Evolutionary conservation across 2,113 vertebrate species (phyloP), one percentile per base, ranked within the genome.

Genomic region (Blennius ocellaris): DNA sequence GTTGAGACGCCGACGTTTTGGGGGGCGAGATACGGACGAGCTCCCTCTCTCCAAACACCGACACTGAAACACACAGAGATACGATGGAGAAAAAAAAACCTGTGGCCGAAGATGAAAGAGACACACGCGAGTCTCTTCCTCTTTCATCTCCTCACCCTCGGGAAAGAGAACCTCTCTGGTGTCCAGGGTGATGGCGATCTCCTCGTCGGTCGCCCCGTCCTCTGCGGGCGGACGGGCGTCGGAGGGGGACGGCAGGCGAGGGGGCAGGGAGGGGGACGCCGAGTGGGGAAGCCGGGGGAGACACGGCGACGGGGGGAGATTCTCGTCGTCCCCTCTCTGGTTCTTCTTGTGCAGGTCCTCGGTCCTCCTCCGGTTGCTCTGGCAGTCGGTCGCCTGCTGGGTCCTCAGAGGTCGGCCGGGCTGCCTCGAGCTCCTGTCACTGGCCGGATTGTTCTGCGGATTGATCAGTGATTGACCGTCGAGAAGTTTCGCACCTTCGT

Each of bases 1-100:
- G 78, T 14, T 93, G 87, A 60, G 90, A 88, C 5, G 63, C 51
- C 56, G 91, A 81, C 68, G 76, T 92, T 78, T 93, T 93, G 38
- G 92, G 93, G 48, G 87, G 90, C 11, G 87, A 88, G 41, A 76
- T 79, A 49, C 73, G 76, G 61, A 94, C 79, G 5, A 93, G 71
- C 43, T 93, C 88, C 81, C 83, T 87, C 39, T 91, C 92, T 73
- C 92, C 81, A 71, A 94, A 95, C 11, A 89, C 89, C 17, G 94
- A 93, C 58, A 94, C 94, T 95, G 74, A 65, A 91, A 64, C n/a
- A 74, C 51, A 89, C n/a, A 62, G 17, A 74, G n/a, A n/a, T n/a
- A n/a, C n/a, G n/a, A n/a, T n/a, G n/a, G n/a, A n/a, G n/a, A n/a
- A n/a, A n/a, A n/a, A n/a, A n/a, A n/a, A n/a, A n/a, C n/a, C n/a